Base-by-base conservation (phyloP, 2,888 invertebrate species). In the Tetropium fuscum region DNA sequence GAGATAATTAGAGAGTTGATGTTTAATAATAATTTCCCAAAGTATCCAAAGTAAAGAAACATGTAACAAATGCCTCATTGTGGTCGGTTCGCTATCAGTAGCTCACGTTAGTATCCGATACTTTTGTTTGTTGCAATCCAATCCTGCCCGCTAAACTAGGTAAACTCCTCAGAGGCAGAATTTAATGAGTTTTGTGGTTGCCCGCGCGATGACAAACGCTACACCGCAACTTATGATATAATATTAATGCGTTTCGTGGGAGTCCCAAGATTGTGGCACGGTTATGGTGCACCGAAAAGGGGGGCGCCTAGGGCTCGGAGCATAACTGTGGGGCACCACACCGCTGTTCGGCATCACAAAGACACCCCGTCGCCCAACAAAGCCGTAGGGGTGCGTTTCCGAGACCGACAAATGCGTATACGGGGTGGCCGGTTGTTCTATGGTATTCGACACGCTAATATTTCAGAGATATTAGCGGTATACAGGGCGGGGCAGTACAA, bases 281-380 rank as follows among this genome's bases (percentile, higher is more conserved):
- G 18, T 40, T 32, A 13, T 5, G 27, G 15, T 13, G 51, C 25
- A n/a, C 16, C 19, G 6, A 15, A 34, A 48, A 63, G 41, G n/a
- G 55, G 56, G 59, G 56, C 53, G 53, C 53, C 56, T 19, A 15
- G 56, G 47, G 30, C 41, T 41, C 44, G 22, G 30, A 15, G 48
- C 54, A 18, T 49, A 44, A 48, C 66, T 16, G 45, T 41, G 63
- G 69, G 64, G 69, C 55, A 60, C 62, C 64, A 60, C 66, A 66
- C 67, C 60, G 64, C 58, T 36, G 48, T 60, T 57, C 69, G 70
- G 68, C 63, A 60, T 60, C 45, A 70, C 66, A 71, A 71, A 71
- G 65, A 53, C 53, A 53, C 67, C 70, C 67, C 55, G 61, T 10
- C 27, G 63, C 27, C 32, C 41, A 27, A 43, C 51, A 36, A 43